Conservation (phyloP, 2,888 invertebrate species). For the Heliconius sara region DNA sequence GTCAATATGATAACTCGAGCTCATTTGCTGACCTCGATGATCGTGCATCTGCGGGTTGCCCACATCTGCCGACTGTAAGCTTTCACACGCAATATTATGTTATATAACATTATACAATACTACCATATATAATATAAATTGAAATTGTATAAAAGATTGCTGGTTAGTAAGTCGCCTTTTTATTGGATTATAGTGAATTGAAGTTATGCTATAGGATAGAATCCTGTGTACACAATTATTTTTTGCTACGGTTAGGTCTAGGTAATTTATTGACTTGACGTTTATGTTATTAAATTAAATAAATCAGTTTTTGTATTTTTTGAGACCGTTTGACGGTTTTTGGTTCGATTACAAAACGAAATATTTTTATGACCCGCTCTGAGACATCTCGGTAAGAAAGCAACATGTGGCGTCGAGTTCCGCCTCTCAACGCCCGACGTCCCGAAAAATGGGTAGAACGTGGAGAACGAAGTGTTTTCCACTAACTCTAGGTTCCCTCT, state of each 20-base stretch:
- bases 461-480: too few relatives aligned
- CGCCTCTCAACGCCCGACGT: too few relatives aligned
- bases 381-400: too few relatives aligned
- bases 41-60: constrained; percentile 51
- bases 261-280: not conserved
- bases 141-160: not conserved
- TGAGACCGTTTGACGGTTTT: too few relatives aligned
- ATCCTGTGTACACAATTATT: not conserved
- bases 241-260: not conserved
- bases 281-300: not conserved
- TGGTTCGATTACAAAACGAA: too few relatives aligned
- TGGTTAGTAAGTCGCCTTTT: not conserved
- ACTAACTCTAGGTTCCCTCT: too few relatives aligned
- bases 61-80: constrained; percentile 46
- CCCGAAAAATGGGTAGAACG: too few relatives aligned
- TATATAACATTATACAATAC: not conserved
- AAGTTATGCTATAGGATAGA: not conserved
- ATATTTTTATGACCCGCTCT: too few relatives aligned
- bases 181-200: not conserved
- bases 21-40: constrained; percentile 52
- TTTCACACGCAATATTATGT: constrained; percentile 25
- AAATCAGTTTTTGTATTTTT: too few relatives aligned
- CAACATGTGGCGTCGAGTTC: too few relatives aligned
- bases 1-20: constrained; percentile 24
- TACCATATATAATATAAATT: too few relatives aligned